Conservation (phyloP, 2,113 vertebrate species). For the Pan paniscus region DNA sequence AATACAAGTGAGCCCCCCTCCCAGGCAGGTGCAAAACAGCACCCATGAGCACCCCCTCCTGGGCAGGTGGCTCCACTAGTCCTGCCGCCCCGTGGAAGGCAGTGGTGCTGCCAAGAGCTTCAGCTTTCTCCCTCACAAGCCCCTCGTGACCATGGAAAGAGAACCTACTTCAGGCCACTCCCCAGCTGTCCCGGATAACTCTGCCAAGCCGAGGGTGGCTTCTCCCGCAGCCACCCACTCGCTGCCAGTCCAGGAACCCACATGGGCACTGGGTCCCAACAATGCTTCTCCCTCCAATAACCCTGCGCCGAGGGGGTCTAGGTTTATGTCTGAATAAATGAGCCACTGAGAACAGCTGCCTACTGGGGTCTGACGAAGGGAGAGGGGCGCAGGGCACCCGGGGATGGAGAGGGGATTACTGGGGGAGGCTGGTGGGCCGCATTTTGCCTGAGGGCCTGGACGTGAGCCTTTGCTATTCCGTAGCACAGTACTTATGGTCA, state of each 20-base stretch:
- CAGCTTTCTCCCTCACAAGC: rapidly evolving
- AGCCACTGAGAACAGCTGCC: background rate
- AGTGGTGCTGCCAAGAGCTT: background rate
- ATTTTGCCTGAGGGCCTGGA: background rate
- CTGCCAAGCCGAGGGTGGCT: rapidly evolving
- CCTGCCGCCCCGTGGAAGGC: rapidly evolving
- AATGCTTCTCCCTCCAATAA: too few species aligned
- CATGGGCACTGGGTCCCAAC: rapidly evolving
- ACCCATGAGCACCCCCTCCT: background rate
- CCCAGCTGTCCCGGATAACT: background rate
- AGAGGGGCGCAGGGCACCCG: rapidly evolving
- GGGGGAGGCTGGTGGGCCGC: rapidly evolving
- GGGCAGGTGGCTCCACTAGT: background rate
- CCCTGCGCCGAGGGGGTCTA: background rate
- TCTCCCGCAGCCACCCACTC: rapidly evolving
- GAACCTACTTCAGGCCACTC: rapidly evolving
- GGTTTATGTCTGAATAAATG: rapidly evolving
- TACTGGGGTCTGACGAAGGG: background rate
- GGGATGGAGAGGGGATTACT: rapidly evolving
- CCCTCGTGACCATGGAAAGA: background rate
- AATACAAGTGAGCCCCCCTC: too few species aligned
- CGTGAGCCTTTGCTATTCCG: rapidly evolving
- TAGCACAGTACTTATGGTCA: background rate
- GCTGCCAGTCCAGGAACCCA: background rate
- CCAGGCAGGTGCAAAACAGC: background rate